These are phyloP conservation scores for Cyprinodon tularosa DNA, from an alignment of 2,113 vertebrate genomes.

Conservation along the genomic window DNA sequence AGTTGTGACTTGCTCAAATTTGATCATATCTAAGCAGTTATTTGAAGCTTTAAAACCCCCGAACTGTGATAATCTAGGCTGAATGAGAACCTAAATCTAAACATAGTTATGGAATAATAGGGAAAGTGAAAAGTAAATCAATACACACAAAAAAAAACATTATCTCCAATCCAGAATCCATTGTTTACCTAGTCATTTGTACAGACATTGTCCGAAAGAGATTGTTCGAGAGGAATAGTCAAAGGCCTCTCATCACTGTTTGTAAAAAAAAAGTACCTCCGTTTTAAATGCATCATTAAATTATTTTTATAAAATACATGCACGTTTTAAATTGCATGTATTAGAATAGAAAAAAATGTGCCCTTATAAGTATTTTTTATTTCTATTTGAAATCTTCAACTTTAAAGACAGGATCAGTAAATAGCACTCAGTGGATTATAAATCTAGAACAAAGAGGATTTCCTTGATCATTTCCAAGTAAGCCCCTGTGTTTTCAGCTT, in stretches of 20 bases:
- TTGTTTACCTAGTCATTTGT: too few species aligned
- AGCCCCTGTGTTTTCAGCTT: constrained; percentile 36
- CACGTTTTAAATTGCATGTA: background rate
- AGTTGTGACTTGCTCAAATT: too few species aligned
- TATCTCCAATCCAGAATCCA: too few species aligned
- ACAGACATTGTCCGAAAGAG: background rate
- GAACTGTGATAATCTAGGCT: background rate
- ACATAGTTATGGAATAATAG: too few species aligned
- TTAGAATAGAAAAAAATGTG: background rate
- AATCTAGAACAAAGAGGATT: background rate
- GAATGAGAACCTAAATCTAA: too few species aligned
- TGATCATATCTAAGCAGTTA: too few species aligned
- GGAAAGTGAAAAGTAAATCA: too few species aligned
- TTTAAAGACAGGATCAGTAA: background rate
- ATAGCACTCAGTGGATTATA: constrained; percentile 11
- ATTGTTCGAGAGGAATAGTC: background rate
- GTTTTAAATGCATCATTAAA: background rate
- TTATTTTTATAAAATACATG: background rate
- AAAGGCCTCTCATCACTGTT: too few species aligned
- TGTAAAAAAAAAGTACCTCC: too few species aligned
- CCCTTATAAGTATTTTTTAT: background rate
- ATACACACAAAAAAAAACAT: too few species aligned
- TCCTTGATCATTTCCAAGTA: background rate
- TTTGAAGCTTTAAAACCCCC: too few species aligned
- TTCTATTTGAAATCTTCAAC: background rate